A percentile compares a stretch with the other conserved stretches of the same genome.
phyloP scores from a whole-genome alignment of 2,888 invertebrate genomes.

The Leptopterna dolabrata region DNA sequence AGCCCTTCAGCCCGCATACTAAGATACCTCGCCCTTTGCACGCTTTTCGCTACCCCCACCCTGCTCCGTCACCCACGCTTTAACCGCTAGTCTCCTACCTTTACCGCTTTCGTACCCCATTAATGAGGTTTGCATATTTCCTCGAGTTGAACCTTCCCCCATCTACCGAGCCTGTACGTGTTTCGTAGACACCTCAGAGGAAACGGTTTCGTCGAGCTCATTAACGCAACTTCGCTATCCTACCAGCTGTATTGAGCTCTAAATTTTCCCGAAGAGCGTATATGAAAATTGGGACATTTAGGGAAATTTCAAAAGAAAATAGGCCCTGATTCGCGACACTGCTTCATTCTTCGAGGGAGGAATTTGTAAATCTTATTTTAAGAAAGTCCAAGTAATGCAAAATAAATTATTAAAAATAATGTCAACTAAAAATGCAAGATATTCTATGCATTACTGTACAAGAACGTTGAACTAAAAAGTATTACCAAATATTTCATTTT shows the following conservation, averaged over 20 bases:
- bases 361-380: too few relatives aligned
- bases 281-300: too few relatives aligned
- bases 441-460: too few relatives aligned
- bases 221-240: slow-evolving; percentile 18
- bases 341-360: too few relatives aligned
- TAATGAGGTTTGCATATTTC: slow-evolving; percentile 46
- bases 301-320: too few relatives aligned
- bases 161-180: background rate
- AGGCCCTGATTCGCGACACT: too few relatives aligned
- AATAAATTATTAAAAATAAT: too few relatives aligned
- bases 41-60: background rate
- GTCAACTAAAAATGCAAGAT: too few relatives aligned
- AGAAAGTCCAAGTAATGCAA: too few relatives aligned
- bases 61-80: background rate
- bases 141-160: background rate
- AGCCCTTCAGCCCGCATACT: slow-evolving; percentile 46
- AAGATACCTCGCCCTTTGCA: background rate
- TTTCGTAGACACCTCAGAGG: background rate
- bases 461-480: too few relatives aligned
- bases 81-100: background rate
- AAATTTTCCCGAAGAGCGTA: background rate
- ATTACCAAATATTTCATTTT: too few relatives aligned
- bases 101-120: background rate
- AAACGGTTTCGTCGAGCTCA: background rate
- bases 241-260: background rate